A percentile compares a stretch with the other conserved stretches of the same genome.
Conservation (phyloP, 2,797 vertebrate genomes). For the Lepus townsendii region DNA sequence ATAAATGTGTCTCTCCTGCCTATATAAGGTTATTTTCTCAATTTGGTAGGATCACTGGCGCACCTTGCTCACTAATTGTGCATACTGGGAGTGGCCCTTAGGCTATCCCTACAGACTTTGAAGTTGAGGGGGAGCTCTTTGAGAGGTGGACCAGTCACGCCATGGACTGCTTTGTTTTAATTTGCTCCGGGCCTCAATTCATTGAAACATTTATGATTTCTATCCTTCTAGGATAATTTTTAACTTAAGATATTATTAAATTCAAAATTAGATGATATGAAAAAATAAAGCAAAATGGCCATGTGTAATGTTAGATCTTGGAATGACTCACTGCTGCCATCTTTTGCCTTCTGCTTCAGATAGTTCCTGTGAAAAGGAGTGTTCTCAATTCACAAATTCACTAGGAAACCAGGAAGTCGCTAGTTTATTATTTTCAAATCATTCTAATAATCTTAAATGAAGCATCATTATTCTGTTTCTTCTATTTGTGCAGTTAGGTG, state of each 20-base stretch:
- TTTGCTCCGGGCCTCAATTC: neutral
- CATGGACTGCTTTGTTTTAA: neutral
- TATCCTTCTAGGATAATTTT: slow-evolving; percentile 12
- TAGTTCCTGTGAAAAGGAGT: neutral
- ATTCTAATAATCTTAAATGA: neutral
- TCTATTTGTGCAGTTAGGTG: neutral
- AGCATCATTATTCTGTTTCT: neutral
- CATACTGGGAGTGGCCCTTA: neutral
- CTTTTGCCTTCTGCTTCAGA: slow-evolving; percentile 84
- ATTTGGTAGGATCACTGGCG: neutral
- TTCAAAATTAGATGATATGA: slow-evolving; percentile 33
- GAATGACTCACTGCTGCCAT: slow-evolving; percentile 89
- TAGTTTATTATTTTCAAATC: neutral
- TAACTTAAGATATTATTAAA: slow-evolving; percentile 63
- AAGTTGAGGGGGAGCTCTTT: too few relatives aligned
- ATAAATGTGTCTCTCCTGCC: neutral
- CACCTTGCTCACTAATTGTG: neutral
- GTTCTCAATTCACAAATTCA: neutral
- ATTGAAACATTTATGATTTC: neutral
- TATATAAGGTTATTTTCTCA: neutral
- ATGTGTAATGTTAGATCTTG: neutral
- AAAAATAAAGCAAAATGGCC: neutral
- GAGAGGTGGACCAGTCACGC: neutral
- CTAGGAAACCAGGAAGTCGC: neutral
- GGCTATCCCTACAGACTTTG: neutral